Evolutionary conservation across 37 sponge, comb jelly and placozoan genomes (phyloP), one percentile per base, ranked within the genome.

Genomic region (Chondrosia reniformis): DNA sequence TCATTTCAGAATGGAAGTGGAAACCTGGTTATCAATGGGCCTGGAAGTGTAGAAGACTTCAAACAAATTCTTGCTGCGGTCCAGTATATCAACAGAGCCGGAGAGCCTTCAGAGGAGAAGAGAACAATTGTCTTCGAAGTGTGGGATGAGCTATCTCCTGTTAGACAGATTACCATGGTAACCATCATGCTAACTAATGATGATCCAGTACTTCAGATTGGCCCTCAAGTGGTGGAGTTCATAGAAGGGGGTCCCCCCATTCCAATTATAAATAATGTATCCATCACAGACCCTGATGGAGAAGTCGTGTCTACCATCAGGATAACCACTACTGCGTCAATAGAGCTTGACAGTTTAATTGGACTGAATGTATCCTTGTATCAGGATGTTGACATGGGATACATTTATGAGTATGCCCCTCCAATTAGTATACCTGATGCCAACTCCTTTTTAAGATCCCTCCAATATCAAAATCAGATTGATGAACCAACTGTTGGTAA

Each of bases 1-100:
- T 21, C 30, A 30, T 25, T 13, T 46, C 69, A 9, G 36, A 42
- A 24, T 58, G 85, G 17, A 33, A 66, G 58, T 74, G 85, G 17
- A 33, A 66, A 45, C 79, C 21, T 24, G 33, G 34, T 55, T 21
- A 25, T 28, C 2, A 65, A 9, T 61, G 54, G 71, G 22, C 69
- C 76, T 49, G 73, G 84, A 19, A 59, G 79, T 41, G 43, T 80
- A 13, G n/a, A 46, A 42, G 74, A 74, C n/a, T 89, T 80, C 54
- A 19, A 6, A 42, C 58, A 33, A 24, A 5, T 71, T 24, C 80
- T 89, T 44, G 38, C 45, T 4, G 22, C 80, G 6, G 69, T 91
- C 24, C 61, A 12, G 17, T 91, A 86, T 45, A 24, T 52, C 74
- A 91, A 91, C 54, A 40, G n/a, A 21, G 87, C 81, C 24, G 87